Base-by-base conservation (phyloP, 2,888 invertebrate species). In the Cotesia congregata region DNA sequence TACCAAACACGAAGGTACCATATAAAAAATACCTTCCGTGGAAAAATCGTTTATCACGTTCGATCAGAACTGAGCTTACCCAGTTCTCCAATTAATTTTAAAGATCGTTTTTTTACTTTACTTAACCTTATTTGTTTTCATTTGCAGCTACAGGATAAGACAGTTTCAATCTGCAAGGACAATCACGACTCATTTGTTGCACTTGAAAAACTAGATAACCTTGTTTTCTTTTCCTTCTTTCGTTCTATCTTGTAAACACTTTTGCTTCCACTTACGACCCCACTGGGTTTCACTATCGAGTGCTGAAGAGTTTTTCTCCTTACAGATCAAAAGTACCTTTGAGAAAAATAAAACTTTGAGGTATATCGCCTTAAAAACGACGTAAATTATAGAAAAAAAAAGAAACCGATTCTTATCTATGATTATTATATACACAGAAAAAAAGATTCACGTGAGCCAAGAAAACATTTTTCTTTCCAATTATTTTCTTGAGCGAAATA, bases 31-130 rank as follows among this genome's bases (percentile, higher is more conserved):
- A 15, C n/a, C 38, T 12, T 20, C 30, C 15, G 64, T 15, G 20
- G 50, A 39, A 41, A 20, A 38, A 62, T 68, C 73, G 76, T 76
- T 76, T 76, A 76, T 76, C 76, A 76, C 72, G 76, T 76, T 69
- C 15, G 69, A 73, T 67, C 20, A 61, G 41, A 67, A 39, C 38
- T 41, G 41, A 72, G 76, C 72, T 76, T 72, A 76, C 76, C 67
- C 72, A 72, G 59, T 76, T 67, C 61, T 72, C 61, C 76, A 76
- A 76, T 76, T 76, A 76, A 76, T 76, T 76, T 61, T 17, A 61
- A 41, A 40, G 30, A 60, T 15, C 17, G 30, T 39, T 50, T 7
- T 12, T 30, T 30, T 30, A 30, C 30, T 30, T 30, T 30, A 30
- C 30, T 30, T 30, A 30, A 30, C 30, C 30, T 30, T 65, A 50